Base-by-base conservation (phyloP, 2,888 invertebrate genomes). In the Gari tellinella region DNA sequence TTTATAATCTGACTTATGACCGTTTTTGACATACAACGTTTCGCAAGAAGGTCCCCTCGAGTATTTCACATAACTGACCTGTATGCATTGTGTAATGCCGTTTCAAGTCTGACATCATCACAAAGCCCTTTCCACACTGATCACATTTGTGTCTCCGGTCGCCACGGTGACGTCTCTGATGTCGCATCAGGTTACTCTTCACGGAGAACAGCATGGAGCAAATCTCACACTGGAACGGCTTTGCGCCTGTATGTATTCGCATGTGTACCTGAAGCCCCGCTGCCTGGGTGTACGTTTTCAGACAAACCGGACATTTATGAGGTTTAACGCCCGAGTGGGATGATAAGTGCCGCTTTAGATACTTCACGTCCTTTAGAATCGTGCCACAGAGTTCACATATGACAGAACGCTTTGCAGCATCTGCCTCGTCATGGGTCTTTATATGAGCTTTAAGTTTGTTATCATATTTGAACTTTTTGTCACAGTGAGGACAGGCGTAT, bases 111-210 rank as follows among this genome's bases (percentile, higher is more conserved):
- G 43, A 40, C 38, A 46, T 43, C 64, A 64, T 64, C 1, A 75
- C 69, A 37, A 77, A 77, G 2, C 72, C 65, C 37, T 69, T 69
- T 19, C 69, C 77, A 61, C 77, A 77, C 26, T 65, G 45, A 2
- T 77, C 77, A 65, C 77, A 77, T 38, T 62, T 43, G 58, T 65
- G 68, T 12, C 64, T 57, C 10, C 65, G 55, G 21, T 77, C 77
- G 1, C 77, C 77, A 19, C 72, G 68, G 43, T 77, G 77, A 19
- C 72, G 61, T 14, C 68, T 60, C 41, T 67, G 67, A 41, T 77
- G 77, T 4, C 77, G 72, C n/a, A 72, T 38, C 38, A 77, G 43
- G 46, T 77, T 72, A 31, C 72, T 69, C 53, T 77, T 77, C 46
- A 68, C 62, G 4, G 65, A 43, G 48, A 77, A 77, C 58, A 68